phyloP scores from a whole-genome alignment of 2,888 invertebrate species.

The Ichneumon xanthorius region DNA sequence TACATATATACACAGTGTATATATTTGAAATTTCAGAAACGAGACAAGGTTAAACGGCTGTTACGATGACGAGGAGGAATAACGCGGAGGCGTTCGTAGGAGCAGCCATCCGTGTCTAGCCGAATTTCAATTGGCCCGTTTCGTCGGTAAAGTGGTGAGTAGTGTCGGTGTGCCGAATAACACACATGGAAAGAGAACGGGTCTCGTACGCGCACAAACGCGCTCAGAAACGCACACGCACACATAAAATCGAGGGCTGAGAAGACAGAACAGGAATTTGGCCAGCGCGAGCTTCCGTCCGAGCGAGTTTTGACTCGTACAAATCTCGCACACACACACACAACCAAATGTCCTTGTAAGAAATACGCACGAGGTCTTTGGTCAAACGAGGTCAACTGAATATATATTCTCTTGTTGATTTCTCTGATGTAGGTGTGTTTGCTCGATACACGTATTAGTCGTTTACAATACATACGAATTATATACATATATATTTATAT shows the following conservation, averaged over 20 bases:
- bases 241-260: constrained; percentile 37
- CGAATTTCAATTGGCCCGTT: constrained; percentile 62
- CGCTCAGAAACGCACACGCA: background rate
- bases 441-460: background rate
- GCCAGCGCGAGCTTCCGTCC: constrained; percentile 60
- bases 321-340: constrained; percentile 35
- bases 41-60: constrained; percentile 32
- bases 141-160: constrained; percentile 29
- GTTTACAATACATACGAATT: background rate
- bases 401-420: constrained; percentile 45
- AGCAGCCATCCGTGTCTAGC: constrained; percentile 49
- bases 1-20: background rate
- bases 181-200: constrained; percentile 14
- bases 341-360: constrained; percentile 57
- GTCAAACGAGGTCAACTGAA: constrained; percentile 66
- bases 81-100: constrained; percentile 33
- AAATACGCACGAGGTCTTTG: constrained; percentile 57
- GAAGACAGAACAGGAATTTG: constrained; percentile 57
- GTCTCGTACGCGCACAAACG: background rate
- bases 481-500: background rate
- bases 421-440: constrained; percentile 28
- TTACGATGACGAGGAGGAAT: constrained; percentile 5
- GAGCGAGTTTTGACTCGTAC: constrained; percentile 65
- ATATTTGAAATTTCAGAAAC: constrained; percentile 7
- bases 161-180: constrained; percentile 22